phyloP scores from a whole-genome alignment of 1,140 invertebrate genomes.

The Lamellibrachia luymesi region DNA sequence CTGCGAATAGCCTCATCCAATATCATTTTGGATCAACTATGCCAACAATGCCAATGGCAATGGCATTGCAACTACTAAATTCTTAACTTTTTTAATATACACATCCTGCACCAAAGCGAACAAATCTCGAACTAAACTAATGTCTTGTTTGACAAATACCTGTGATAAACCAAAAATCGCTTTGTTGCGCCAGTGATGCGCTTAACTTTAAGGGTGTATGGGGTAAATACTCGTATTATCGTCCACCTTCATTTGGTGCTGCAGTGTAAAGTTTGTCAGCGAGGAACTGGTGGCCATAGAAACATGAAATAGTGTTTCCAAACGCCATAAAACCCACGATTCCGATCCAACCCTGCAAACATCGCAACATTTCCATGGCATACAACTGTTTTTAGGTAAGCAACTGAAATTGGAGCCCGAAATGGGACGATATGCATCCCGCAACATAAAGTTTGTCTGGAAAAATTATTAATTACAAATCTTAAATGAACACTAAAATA shows the following conservation, averaged over 20 bases:
- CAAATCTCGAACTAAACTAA: too few relatives aligned
- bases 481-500: neutral
- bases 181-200: too few relatives aligned
- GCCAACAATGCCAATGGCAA: too few relatives aligned
- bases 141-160: too few relatives aligned
- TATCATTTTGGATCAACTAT: too few relatives aligned
- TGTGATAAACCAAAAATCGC: too few relatives aligned
- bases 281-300: conserved; percentile 37
- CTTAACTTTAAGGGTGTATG: neutral
- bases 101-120: too few relatives aligned
- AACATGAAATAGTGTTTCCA: conserved; percentile 45
- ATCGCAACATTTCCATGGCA: conserved; percentile 15
- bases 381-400: neutral
- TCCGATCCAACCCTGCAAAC: conserved; percentile 42
- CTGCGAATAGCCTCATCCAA: too few relatives aligned
- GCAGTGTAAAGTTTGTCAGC: conserved; percentile 37
- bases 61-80: too few relatives aligned
- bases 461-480: neutral
- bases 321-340: conserved; percentile 43
- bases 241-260: conserved; percentile 21
- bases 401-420: neutral
- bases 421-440: neutral
- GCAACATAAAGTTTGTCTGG: neutral
- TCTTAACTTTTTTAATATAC: too few relatives aligned
- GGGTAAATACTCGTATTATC: neutral